These are phyloP conservation scores for Enteromius viviparus DNA, from an alignment of 2,797 vertebrate genomes.

Conservation along the genomic window DNA sequence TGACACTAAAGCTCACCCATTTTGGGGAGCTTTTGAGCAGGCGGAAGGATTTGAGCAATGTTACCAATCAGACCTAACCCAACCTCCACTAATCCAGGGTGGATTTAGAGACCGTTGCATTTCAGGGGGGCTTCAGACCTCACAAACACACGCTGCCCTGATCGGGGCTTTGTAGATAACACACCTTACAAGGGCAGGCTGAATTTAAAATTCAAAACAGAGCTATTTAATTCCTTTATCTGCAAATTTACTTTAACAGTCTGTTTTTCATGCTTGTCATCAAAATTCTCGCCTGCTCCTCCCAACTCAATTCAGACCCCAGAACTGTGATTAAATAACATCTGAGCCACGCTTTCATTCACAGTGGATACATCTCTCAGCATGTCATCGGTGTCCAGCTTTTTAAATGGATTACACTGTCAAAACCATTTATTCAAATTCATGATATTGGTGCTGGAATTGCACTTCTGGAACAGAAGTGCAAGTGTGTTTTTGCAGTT, in stretches of 20 bases:
- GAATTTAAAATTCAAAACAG: slow-evolving; percentile 46
- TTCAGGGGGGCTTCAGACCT: slow-evolving; percentile 42
- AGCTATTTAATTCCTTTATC: slow-evolving; percentile 48
- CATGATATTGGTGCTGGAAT: slow-evolving; percentile 50
- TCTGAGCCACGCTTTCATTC: slow-evolving; percentile 47
- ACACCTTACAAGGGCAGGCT: slow-evolving; percentile 30
- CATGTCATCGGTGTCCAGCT: slow-evolving; percentile 34
- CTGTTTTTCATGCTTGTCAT: slow-evolving; percentile 43
- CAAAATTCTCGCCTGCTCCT: slow-evolving; percentile 18
- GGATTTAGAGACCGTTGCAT: slow-evolving; percentile 47
- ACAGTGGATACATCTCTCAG: slow-evolving; percentile 43
- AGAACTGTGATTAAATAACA: slow-evolving; percentile 55
- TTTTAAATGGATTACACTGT: slow-evolving; percentile 61
- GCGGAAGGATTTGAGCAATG: slow-evolving; percentile 54
- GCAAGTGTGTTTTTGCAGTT: slow-evolving; percentile 46
- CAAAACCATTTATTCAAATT: slow-evolving; percentile 57
- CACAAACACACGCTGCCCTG: slow-evolving; percentile 28
- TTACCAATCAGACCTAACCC: slow-evolving; percentile 60
- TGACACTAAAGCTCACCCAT: slow-evolving; percentile 32
- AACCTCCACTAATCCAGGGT: slow-evolving; percentile 56
- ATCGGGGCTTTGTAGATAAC: slow-evolving; percentile 51
- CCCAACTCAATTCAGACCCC: slow-evolving; percentile 34
- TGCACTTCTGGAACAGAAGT: slow-evolving; percentile 48
- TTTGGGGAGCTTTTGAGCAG: slow-evolving; percentile 42
- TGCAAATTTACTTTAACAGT: slow-evolving; percentile 42